These are phyloP conservation scores for Ashinkailepas kermadecensis DNA, from an alignment of 2,888 invertebrate species.

Conservation along the genomic window DNA sequence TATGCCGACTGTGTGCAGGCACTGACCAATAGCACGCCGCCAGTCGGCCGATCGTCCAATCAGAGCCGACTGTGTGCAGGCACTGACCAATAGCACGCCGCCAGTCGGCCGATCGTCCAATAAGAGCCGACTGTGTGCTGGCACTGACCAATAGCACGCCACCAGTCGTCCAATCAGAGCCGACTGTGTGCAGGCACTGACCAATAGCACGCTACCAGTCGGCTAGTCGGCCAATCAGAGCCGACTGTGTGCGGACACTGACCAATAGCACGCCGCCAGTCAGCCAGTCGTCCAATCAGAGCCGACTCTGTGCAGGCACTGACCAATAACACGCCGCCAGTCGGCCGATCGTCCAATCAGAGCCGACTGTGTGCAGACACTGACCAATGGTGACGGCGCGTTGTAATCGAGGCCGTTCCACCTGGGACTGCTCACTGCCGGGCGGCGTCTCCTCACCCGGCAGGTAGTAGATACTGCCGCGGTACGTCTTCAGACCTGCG, in stretches of 20 bases:
- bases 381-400: not conserved
- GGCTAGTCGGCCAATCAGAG: too few species aligned
- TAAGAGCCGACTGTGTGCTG: not conserved
- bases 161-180: not conserved
- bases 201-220: too few species aligned
- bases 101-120: not conserved
- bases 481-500: not conserved
- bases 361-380: not conserved
- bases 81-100: not conserved
- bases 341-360: not conserved
- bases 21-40: too few species aligned
- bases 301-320: not conserved
- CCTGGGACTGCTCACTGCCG: not conserved
- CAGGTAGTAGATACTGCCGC: slow-evolving; percentile 4
- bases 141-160: not conserved
- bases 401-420: not conserved
- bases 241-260: too few species aligned
- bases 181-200: too few species aligned
- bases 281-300: not conserved
- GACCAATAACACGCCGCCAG: not conserved
- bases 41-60: too few species aligned
- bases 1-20: too few species aligned
- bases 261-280: not conserved
- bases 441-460: not conserved
- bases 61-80: too few species aligned